phyloP scores from a whole-genome alignment of 2,797 vertebrate genomes.

The Sciurus carolinensis region DNA sequence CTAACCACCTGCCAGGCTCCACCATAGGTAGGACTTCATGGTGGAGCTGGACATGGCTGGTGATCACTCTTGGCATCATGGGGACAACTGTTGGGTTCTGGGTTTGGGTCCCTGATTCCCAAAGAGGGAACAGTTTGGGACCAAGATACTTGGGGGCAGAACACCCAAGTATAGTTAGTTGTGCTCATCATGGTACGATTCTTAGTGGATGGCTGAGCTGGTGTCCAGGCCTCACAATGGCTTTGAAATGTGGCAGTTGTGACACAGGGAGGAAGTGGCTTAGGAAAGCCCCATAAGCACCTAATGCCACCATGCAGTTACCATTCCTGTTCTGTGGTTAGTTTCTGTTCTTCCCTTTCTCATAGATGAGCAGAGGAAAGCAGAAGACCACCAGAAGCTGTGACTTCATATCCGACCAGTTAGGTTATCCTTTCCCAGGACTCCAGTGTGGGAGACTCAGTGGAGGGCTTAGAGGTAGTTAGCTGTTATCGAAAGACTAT shows the following conservation, averaged over 20 bases:
- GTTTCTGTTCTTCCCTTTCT: neutral
- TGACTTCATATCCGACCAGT: neutral
- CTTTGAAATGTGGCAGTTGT: neutral
- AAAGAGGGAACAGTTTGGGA: neutral
- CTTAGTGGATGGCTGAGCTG: neutral
- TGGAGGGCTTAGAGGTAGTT: conserved; percentile 20
- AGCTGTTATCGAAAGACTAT: conserved; percentile 32
- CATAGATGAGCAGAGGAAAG: neutral
- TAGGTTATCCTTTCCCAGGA: neutral
- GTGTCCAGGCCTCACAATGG: accelerated
- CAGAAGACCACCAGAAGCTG: neutral
- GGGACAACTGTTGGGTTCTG: neutral
- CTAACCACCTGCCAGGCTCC: neutral
- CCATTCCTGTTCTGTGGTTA: neutral
- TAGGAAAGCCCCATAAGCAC: neutral
- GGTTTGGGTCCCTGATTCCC: neutral
- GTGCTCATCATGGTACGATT: accelerated
- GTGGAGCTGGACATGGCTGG: neutral
- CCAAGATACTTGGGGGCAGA: neutral
- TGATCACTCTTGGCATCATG: neutral
- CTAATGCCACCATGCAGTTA: accelerated
- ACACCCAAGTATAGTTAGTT: neutral
- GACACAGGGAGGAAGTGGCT: neutral
- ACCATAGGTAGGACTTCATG: neutral
- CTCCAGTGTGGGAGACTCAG: neutral